Percentiles rank a stretch among this genome's conserved stretches.
phyloP scores from a whole-genome alignment of 1,140 invertebrate genomes.

The Nomia melanderi region DNA sequence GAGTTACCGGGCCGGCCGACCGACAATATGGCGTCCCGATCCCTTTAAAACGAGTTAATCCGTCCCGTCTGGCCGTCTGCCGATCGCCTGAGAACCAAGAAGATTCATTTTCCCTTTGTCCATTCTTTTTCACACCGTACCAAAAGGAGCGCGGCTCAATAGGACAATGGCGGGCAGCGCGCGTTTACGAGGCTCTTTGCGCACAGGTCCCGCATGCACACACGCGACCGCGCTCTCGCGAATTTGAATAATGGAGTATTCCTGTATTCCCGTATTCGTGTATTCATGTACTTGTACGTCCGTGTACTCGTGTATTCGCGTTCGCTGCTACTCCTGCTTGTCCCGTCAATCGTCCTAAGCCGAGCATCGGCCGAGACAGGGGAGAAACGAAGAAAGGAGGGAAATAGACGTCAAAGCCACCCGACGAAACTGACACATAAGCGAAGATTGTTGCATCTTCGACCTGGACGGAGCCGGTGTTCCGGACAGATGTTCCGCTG shows the following conservation, averaged over 20 bases:
- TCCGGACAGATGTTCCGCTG: constrained; percentile 55
- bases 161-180: constrained; percentile 56
- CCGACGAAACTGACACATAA: constrained; percentile 46
- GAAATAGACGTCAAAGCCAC: constrained; percentile 18
- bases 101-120: constrained; percentile 75
- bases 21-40: constrained; percentile 61
- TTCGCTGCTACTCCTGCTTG: background rate
- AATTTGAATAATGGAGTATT: constrained; percentile 47
- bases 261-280: too few relatives aligned
- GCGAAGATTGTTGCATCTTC: constrained; percentile 49
- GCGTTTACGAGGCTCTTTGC: constrained; percentile 46
- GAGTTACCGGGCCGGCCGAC: constrained; percentile 3
- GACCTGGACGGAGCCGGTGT: background rate
- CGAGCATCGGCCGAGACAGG: background rate
- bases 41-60: constrained; percentile 74
- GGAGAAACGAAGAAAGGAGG: constrained; percentile 1
- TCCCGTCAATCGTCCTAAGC: background rate
- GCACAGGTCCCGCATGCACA: constrained; percentile 50
- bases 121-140: constrained; percentile 74
- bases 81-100: constrained; percentile 72
- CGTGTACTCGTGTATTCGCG: background rate
- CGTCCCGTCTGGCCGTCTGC: constrained; percentile 70
- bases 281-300: too few relatives aligned
- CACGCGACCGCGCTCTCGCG: background rate
- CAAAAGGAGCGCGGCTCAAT: constrained; percentile 62